These are phyloP conservation scores for Brachyhypopomus gauderio DNA, from an alignment of 2,113 vertebrate species.

Conservation along the genomic window DNA sequence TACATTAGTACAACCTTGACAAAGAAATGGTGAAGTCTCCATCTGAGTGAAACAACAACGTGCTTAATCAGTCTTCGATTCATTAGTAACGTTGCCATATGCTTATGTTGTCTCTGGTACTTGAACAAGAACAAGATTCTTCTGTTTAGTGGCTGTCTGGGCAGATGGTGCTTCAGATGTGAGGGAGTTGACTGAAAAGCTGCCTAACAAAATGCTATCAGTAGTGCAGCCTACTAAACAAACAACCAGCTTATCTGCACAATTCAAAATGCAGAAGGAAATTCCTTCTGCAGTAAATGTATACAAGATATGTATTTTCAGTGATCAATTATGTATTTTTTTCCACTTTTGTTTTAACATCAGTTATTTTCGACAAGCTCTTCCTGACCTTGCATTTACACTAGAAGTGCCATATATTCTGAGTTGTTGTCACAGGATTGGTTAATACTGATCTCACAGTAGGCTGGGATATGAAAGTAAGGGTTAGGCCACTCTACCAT, in stretches of 20 bases:
- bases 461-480: no score
- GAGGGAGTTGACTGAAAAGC: slow-evolving; percentile 24
- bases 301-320: background rate
- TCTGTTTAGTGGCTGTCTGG: background rate
- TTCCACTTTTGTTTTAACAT: background rate
- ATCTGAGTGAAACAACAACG: background rate
- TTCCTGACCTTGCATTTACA: background rate
- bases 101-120: background rate
- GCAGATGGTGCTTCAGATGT: slow-evolving; percentile 42
- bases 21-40: background rate
- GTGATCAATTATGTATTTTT: background rate
- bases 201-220: no score
- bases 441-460: no score
- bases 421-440: no score
- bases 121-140: slow-evolving; percentile 9
- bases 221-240: slow-evolving; percentile 3
- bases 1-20: background rate
- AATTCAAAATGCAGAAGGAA: background rate
- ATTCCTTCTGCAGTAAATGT: background rate
- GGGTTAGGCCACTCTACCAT: no score
- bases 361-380: background rate
- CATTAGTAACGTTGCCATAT: slow-evolving; percentile 16
- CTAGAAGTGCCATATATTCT: no score
- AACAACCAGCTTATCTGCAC: background rate
- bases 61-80: slow-evolving; percentile 28